Evolutionary conservation across 2,888 invertebrate genomes (phyloP), one percentile per base, ranked within the genome.

Genomic region (Caenorhabditis virilis): DNA sequence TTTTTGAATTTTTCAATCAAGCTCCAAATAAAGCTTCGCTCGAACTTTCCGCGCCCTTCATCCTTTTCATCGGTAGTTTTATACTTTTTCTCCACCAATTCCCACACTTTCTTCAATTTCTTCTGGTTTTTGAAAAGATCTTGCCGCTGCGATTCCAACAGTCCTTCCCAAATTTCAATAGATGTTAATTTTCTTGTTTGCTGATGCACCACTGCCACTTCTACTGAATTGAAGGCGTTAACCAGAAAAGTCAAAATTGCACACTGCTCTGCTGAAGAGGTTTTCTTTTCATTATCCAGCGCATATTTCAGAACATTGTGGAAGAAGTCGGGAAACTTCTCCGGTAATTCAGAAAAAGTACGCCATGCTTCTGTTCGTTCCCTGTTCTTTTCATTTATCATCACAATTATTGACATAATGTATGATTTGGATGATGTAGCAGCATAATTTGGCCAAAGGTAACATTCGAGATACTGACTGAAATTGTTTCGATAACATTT

Each of bases 321-420:
- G 63, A 86, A 84, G 68, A 86, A 85, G 0, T 70, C 76, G 2
- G 82, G 62, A 70, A 87, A 86, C 18, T 84, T 47, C 1, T 74
- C 69, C 0, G 80, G 69, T 2, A 45, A 30, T 15, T 60, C 49
- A 72, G 18, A 82, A 78, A 82, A 69, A 26, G 59, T 53, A 78
- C 79, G 56, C 97, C 97, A 99, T 3, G 95, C 93, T 64, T 91
- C 92, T 9, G 97, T 94, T 51, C 97, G 87, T 85, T 99, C 98
- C 1, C 97, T 87, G 83, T 95, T 94, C 84, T 99, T 99, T 84
- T 98, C 97, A 86, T 98, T 99, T 43, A 97, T 89, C 92, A 98
- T 93, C 0, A 92, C 90, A n/a, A 94, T 91, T 70, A 98, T 93
- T 0, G 95, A 95, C 41, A 72, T 23, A 25, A 55, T 42, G 84